These are phyloP conservation scores for Pristionchus japonicus DNA, from an alignment of 2,888 invertebrate species.

Conservation along the genomic window DNA sequence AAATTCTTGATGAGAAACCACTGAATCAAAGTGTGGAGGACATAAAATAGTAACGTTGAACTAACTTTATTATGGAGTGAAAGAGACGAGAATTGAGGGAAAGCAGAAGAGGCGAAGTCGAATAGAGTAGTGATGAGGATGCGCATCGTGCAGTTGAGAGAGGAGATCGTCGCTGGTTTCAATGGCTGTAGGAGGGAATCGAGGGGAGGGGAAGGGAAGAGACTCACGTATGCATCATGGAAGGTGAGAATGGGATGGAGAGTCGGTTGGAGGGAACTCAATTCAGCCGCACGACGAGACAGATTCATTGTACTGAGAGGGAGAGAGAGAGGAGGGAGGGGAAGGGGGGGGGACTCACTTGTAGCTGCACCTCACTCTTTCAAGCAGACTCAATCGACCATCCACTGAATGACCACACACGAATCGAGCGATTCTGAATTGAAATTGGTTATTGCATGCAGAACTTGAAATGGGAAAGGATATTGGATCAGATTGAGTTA, in stretches of 20 bases:
- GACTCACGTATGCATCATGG: neutral
- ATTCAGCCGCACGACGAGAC: constrained; percentile 1
- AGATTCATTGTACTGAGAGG: neutral
- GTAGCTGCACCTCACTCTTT: neutral
- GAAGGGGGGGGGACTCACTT: neutral
- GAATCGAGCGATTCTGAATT: no score
- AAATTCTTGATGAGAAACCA: constrained; percentile 29
- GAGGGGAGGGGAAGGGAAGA: neutral
- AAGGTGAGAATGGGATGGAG: neutral
- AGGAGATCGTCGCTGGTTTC: constrained; percentile 13
- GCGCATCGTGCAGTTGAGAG: neutral
- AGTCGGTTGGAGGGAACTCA: neutral
- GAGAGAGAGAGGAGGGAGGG: neutral
- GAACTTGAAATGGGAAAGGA: no score
- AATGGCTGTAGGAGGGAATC: neutral
- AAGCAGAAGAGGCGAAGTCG: neutral
- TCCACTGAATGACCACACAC: no score
- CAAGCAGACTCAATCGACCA: neutral
- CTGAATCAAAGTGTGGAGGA: neutral
- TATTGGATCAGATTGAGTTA: neutral
- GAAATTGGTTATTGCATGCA: no score
- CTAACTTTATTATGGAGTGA: neutral
- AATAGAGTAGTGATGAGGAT: neutral
- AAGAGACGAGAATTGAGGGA: neutral
- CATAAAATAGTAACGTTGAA: no score